Base-by-base conservation (phyloP, 2,113 vertebrate genomes). In the Siniperca chuatsi region DNA sequence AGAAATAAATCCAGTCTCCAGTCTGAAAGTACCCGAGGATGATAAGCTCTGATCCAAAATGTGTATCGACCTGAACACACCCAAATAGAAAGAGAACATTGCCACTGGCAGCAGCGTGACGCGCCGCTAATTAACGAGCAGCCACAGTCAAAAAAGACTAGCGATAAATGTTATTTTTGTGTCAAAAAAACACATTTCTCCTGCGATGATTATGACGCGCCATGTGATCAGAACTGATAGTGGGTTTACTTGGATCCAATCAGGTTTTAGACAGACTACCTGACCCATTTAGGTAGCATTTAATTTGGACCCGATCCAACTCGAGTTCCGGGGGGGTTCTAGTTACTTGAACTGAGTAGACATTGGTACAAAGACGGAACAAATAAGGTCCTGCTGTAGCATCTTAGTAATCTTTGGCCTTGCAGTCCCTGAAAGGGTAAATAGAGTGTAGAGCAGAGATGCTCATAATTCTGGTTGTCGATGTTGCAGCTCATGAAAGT, bases 351-450 rank as follows among this genome's bases (percentile, higher is more conserved):
- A 66, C 18, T 78, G n/a, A 54, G 48, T 16, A 8, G 8, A 52
- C 2, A 46, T 12, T 21, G 6, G 10, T 70, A 57, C 60, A 77
- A 77, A 78, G 35, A 76, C 7, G 37, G 52, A 78, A 57, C 48
- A 60, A 66, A 13, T 60, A 54, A 77, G 35, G 8, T 79, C 25
- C 35, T 60, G 76, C 58, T 66, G 55, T 64, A 72, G 61, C 52
- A 40, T 77, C 29, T 13, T 35, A 1, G 6, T 73, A 23, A 6
- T 18, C 8, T 78, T 58, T 12, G 13, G 15, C 13, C 46, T 48
- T 37, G 48, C 64, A 40, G 48, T 78, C 75, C 33, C 42, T 40
- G 46, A 54, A 69, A 74, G 37, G 33, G 5, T 55, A 35, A 65
- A 60, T 35, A 37, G 42, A 52, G 68, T 52, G 64, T 67, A 68